phyloP scores from a whole-genome alignment of 2,888 invertebrate genomes.

The Andrena minutula region DNA sequence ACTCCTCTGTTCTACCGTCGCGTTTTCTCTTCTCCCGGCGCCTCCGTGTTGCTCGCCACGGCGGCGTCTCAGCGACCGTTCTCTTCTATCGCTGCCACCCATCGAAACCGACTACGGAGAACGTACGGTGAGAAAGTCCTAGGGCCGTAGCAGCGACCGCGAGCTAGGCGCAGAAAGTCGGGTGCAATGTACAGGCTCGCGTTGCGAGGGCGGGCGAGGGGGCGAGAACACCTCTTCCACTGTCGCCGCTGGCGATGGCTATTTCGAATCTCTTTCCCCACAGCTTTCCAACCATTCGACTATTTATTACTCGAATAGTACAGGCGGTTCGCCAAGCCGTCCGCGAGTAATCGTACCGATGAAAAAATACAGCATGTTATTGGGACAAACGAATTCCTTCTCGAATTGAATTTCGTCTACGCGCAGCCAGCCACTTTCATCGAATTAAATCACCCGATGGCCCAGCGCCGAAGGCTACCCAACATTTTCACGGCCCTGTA shows the following conservation, averaged over 20 bases:
- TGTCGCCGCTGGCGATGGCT: conserved; percentile 17
- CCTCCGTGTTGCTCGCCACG: background rate
- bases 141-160: conserved; percentile 57
- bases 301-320: background rate
- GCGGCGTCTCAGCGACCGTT: conserved; percentile 10
- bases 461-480: background rate
- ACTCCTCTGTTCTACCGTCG: background rate
- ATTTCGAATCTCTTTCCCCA: background rate
- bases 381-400: background rate
- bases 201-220: conserved; percentile 1
- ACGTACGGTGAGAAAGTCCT: conserved; percentile 51
- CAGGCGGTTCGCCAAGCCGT: too few relatives aligned
- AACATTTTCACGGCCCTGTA: conserved; percentile 64
- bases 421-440: too few relatives aligned
- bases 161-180: conserved; percentile 26
- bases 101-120: conserved; percentile 28
- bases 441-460: background rate
- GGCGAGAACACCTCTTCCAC: conserved; percentile 19
- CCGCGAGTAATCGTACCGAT: too few relatives aligned
- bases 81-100: conserved; percentile 50
- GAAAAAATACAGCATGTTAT: background rate
- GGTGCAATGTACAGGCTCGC: background rate
- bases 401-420: background rate
- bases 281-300: background rate
- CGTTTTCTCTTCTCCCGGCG: background rate